phyloP scores from a whole-genome alignment of 2,888 invertebrate genomes.

The Ypsolopha sequella region DNA sequence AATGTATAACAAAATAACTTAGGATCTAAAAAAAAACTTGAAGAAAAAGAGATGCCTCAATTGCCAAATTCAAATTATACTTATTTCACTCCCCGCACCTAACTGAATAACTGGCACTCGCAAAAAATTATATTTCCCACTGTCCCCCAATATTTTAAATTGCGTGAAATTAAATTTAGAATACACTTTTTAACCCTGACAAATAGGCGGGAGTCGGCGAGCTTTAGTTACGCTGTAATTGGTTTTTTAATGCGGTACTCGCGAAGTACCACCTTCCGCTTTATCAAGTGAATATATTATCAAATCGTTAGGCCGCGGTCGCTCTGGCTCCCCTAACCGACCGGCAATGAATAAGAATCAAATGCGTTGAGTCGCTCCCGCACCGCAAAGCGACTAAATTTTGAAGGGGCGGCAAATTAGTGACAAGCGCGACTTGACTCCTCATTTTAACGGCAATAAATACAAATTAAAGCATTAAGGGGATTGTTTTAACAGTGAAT shows the following conservation, averaged over 20 bases:
- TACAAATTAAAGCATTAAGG: conserved; percentile 41
- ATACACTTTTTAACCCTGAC: conserved; percentile 67
- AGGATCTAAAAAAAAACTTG: too few relatives aligned
- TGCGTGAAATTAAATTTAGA: conserved; percentile 71
- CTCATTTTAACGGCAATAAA: conserved; percentile 57
- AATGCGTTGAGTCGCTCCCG: conserved; percentile 46
- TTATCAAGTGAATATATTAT: conserved; percentile 71
- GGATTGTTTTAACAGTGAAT: too few relatives aligned
- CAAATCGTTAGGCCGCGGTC: conserved; percentile 64
- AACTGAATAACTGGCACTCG: conserved; percentile 39
- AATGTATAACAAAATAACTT: too few relatives aligned
- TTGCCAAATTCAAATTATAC: too few relatives aligned
- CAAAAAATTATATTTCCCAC: conserved; percentile 50
- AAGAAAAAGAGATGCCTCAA: too few relatives aligned
- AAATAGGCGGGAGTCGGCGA: conserved; percentile 58
- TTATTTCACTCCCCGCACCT: neutral
- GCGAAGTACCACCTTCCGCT: conserved; percentile 67
- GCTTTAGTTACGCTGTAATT: conserved; percentile 69
- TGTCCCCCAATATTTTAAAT: conserved; percentile 61
- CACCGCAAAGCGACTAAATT: conserved; percentile 25
- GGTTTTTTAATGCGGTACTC: conserved; percentile 67
- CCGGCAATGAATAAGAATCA: conserved; percentile 64
- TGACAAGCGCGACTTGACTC: conserved; percentile 36
- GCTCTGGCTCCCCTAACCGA: conserved; percentile 26
- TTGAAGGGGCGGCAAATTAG: conserved; percentile 55